Base-by-base conservation (phyloP, 92 coral and sea anemone genomes). In the Siderastrea siderea region DNA sequence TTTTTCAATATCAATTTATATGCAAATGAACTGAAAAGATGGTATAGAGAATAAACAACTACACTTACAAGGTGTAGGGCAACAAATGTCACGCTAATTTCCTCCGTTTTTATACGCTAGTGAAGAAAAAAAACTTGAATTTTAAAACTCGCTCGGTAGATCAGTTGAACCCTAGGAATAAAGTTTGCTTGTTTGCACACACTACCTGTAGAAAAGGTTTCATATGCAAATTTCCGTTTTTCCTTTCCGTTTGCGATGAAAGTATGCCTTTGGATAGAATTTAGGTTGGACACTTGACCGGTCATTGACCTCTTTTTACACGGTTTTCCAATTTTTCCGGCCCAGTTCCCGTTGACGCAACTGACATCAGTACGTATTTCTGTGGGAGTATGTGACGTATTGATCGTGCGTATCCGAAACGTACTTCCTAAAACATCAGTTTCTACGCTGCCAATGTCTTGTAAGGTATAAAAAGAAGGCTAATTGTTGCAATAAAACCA, bases 401-500 rank as follows among this genome's bases (percentile, higher is more conserved):
- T 65, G 47, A 5, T 68, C 46, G 0, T 45, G 10, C 74, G 54
- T 19, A 46, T 45, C 47, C 74, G 74, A 46, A 69, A 69, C 53
- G 74, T 43, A 55, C 14, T 76, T 58, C 63, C 68, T 45, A 6
- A 47, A 16, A 12, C 12, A 38, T 43, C 8, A 75, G n/a, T 57
- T 76, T 44, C 0, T 13, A 76, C 44, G 5, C 13, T 77, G 1
- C 68, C 15, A 1, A 3, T 11, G 52, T 45, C 53, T 14, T 13
- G 5, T 12, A 7, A 77, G 45, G 81, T 75, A 53, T 13, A 77
- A 60, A 70, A 59, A 10, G 52, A 46, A 49, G 69, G 52, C 82
- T 6, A 58, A 53, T 74, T 51, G 15, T 13, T 74, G 48, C 64
- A 17, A 12, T 47, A 11, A 45, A 2, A 4, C 2, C 4, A 5